Base-by-base conservation (phyloP, 2,113 vertebrate genomes). In the Pseudorasbora parva region DNA sequence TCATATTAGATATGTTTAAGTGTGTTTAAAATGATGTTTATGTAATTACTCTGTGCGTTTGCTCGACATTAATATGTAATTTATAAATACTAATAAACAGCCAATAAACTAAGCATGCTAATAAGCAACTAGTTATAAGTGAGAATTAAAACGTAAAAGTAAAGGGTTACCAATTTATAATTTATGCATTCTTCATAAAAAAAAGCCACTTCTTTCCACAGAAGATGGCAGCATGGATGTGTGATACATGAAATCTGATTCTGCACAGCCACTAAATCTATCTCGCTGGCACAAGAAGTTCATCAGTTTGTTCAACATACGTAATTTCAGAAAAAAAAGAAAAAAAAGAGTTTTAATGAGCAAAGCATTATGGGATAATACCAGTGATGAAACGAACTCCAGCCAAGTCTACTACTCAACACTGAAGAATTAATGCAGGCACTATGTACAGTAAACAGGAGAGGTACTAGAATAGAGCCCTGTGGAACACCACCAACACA, bases 401-500 rank as follows among this genome's bases (percentile, higher is more conserved):
- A 27, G n/a, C 57, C 23, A 62, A 51, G 12, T 17, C 47, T 54
- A 69, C 27, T 69, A 45, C 4, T 37, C 33, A 69, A 21, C 47
- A 30, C 15, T 56, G 45, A 56, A 69, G 47, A 54, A 56, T 69
- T 54, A 81, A 23, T 27, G 30, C 64, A n/a, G 45, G 17, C 12
- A 81, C 30, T 41, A 21, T 81, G 62, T 69, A 69, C 64, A 69
- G 64, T 69, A 81, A 81, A 81, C 21, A 69, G 4, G 47, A 56
- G 59, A 21, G 78, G 60, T 51, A 68, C 78, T 17, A 56, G 64
- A 81, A 41, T 23, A 68, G 27, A 54, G 60, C 62, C 78, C 5
- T 33, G 62, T 37, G 43, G 49, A 56, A 81, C 64, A 17, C 27
- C 8, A 69, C 21, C 10, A 27, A 54, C 45, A 30, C 33, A 64